Conservation (phyloP, 2,113 vertebrate genomes). For the Calonectris borealis region DNA sequence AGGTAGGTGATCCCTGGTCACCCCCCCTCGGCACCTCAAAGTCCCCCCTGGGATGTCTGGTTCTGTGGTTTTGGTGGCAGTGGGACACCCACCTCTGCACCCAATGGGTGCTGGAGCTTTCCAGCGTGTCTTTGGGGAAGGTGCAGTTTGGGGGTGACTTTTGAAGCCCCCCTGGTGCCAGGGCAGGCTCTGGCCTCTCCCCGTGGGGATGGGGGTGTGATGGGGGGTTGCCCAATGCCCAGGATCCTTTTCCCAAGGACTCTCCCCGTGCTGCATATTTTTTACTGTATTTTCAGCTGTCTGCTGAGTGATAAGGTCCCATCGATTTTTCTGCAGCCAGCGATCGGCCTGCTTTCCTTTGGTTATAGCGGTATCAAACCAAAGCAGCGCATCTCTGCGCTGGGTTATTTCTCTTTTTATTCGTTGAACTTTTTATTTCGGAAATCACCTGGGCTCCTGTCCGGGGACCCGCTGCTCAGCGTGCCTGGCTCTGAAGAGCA, state of each 20-base stretch:
- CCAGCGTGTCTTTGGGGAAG: not conserved
- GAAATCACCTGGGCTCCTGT: not conserved
- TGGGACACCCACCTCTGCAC: not conserved
- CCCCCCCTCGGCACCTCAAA: rapidly evolving
- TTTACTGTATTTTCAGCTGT: not conserved
- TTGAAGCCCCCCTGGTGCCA: not conserved
- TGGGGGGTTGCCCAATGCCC: not conserved
- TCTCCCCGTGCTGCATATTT: not conserved
- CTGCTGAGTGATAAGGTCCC: not conserved
- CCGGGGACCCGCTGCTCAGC: not conserved
- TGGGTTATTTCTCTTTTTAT: not conserved
- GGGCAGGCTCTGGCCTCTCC: not conserved
- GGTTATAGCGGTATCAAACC: not conserved
- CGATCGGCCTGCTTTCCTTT: not conserved
- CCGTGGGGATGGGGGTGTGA: rapidly evolving
- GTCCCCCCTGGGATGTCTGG: rapidly evolving
- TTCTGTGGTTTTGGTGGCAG: not conserved
- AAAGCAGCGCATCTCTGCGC: rapidly evolving
- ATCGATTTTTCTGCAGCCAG: conserved; percentile 24
- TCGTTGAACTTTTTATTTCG: not conserved
- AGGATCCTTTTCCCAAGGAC: not conserved
- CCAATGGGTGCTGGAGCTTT: not conserved
- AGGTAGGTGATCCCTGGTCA: not conserved
- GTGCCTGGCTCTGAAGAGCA: not conserved
- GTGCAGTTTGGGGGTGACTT: not conserved